phyloP scores from a whole-genome alignment of 2,888 invertebrate species.

The Tromatobia lineatoria region DNA sequence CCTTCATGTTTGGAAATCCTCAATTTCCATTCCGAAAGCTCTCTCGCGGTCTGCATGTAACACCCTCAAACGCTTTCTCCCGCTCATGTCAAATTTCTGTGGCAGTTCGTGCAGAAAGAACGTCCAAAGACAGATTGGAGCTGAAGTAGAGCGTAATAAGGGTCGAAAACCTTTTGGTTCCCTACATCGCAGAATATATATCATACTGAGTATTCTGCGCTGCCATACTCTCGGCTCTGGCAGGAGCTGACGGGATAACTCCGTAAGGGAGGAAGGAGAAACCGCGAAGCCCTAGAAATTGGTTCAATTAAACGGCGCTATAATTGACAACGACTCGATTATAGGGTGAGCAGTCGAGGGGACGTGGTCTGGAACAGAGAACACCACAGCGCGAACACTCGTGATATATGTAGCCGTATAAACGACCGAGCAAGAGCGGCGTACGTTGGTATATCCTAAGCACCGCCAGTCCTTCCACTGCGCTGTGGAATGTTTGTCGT shows the following conservation, averaged over 20 bases:
- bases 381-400: constrained; percentile 6
- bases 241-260: constrained; percentile 3
- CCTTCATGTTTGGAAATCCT: constrained; percentile 7
- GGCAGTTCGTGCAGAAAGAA: constrained; percentile 4
- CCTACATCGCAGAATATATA: neutral
- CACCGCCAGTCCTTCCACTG: constrained; percentile 21
- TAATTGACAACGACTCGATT: constrained; percentile 77
- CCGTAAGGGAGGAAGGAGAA: constrained; percentile 21
- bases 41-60: neutral
- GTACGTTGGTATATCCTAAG: constrained; percentile 1
- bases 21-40: constrained; percentile 1
- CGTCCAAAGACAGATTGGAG: neutral
- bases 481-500: constrained; percentile 42
- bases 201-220: neutral
- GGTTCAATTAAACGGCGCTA: constrained; percentile 72
- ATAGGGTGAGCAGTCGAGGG: constrained; percentile 57
- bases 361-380: constrained; percentile 16
- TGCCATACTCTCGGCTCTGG: neutral
- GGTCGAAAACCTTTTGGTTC: constrained; percentile 13
- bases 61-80: neutral
- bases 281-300: constrained; percentile 64
- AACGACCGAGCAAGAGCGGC: constrained; percentile 50
- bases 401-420: constrained; percentile 49
- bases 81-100: constrained; percentile 18
- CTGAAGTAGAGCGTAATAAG: neutral